phyloP scores from a whole-genome alignment of 2,113 vertebrate species.

The Syngnathus scovelli region DNA sequence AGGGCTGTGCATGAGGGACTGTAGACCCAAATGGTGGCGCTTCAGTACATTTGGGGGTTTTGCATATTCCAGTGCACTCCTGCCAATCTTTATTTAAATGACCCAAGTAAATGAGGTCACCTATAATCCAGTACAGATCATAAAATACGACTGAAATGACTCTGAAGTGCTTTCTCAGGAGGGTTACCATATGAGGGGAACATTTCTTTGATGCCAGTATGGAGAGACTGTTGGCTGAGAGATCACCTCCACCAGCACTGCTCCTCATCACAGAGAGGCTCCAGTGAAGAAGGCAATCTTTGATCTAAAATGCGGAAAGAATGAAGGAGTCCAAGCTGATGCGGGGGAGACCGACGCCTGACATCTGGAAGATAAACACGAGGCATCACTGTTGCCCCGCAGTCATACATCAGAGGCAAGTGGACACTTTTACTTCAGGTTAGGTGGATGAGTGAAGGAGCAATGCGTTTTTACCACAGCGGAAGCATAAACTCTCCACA shows the following conservation, averaged over 20 bases:
- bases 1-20: no score
- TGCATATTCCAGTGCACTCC: no score
- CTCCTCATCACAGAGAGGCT: slow-evolving; percentile 29
- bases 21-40: no score
- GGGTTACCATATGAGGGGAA: slow-evolving; percentile 12
- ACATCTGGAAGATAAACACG: slow-evolving; percentile 49
- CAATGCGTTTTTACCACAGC: slow-evolving; percentile 55
- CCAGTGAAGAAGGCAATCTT: slow-evolving; percentile 31
- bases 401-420: slow-evolving; percentile 54
- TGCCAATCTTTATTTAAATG: no score
- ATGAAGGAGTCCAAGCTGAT: slow-evolving; percentile 9
- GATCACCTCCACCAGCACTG: slow-evolving; percentile 15
- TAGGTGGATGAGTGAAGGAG: slow-evolving; percentile 41
- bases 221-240: slow-evolving; percentile 26
- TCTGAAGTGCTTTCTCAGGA: not conserved
- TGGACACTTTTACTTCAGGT: slow-evolving; percentile 28
- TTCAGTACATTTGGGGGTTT: no score
- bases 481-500: slow-evolving; percentile 27
- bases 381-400: slow-evolving; percentile 33
- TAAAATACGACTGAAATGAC: slow-evolving; percentile 1
- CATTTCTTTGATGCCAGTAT: slow-evolving; percentile 26
- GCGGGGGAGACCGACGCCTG: slow-evolving; percentile 25
- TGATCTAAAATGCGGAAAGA: slow-evolving; percentile 42
- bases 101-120: no score
- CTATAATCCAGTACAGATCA: not conserved